A percentile compares a stretch with the other conserved stretches of the same genome.
Conservation (phyloP, 2,113 vertebrate genomes). For the Hemibagrus wyckioides region DNA sequence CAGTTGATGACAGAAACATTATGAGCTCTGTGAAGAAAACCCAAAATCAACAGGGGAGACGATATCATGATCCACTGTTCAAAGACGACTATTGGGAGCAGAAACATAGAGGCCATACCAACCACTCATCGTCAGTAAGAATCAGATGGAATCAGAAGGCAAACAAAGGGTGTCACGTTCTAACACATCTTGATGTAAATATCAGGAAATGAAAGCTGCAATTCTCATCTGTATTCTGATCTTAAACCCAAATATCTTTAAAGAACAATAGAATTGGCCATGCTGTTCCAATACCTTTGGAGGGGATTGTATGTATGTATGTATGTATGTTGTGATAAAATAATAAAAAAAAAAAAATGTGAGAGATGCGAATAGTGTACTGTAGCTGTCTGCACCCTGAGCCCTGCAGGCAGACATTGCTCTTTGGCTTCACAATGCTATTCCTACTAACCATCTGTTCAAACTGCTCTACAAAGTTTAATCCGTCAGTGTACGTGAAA, state of each 20-base stretch:
- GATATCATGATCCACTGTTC: not conserved
- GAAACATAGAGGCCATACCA: not conserved
- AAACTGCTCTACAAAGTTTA: not conserved
- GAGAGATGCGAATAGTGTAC: slow-evolving; percentile 8
- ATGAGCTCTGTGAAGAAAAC: not conserved
- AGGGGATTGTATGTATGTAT: not conserved
- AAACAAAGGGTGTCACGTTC: not conserved
- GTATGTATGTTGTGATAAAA: slow-evolving; percentile 44
- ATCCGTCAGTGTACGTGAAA: not conserved
- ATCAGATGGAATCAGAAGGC: not conserved
- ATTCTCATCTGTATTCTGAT: not conserved
- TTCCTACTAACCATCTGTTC: slow-evolving; percentile 32
- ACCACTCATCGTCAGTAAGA: not conserved
- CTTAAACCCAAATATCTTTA: not conserved
- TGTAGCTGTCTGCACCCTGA: not conserved
- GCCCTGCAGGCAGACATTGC: slow-evolving; percentile 18
- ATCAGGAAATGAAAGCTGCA: not conserved
- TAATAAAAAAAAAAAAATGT: slow-evolving; percentile 35
- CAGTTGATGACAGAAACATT: not conserved
- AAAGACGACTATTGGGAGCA: not conserved
- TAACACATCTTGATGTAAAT: not conserved
- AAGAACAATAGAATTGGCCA: not conserved
- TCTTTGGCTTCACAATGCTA: slow-evolving; percentile 19
- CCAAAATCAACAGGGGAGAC: not conserved
- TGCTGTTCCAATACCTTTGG: not conserved